phyloP scores from a whole-genome alignment of 2,888 invertebrate genomes.

The Campoplex capitator region DNA sequence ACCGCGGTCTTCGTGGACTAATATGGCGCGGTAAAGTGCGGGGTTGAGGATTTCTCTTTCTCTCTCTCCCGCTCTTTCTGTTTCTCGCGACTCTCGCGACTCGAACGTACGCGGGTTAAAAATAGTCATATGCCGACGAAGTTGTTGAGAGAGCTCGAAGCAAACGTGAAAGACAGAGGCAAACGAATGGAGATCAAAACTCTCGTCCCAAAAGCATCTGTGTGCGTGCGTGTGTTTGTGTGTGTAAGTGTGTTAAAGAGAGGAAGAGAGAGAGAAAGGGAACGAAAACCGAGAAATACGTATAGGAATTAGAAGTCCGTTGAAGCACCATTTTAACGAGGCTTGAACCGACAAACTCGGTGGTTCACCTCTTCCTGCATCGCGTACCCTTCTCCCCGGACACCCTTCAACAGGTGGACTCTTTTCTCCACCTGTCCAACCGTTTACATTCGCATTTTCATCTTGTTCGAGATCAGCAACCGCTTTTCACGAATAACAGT shows the following conservation, averaged over 20 bases:
- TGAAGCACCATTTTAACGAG: slow-evolving; percentile 67
- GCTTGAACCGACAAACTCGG: slow-evolving; percentile 54
- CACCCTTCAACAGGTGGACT: slow-evolving; percentile 71
- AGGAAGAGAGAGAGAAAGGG: slow-evolving; percentile 39
- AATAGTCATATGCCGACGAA: slow-evolving; percentile 82
- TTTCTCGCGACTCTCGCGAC: slow-evolving; percentile 73
- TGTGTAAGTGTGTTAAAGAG: slow-evolving; percentile 17
- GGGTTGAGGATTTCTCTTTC: slow-evolving; percentile 79
- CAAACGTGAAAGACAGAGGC: slow-evolving; percentile 56
- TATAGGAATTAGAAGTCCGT: slow-evolving; percentile 59
- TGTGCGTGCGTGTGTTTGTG: not conserved
- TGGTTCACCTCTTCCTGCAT: slow-evolving; percentile 55
- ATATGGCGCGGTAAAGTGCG: slow-evolving; percentile 83
- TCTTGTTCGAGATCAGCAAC: slow-evolving; percentile 17
- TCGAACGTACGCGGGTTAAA: slow-evolving; percentile 79
- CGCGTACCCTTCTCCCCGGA: slow-evolving; percentile 44
- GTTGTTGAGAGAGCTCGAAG: slow-evolving; percentile 71
- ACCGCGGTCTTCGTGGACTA: slow-evolving; percentile 82
- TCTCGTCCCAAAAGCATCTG: slow-evolving; percentile 7
- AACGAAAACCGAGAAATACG: slow-evolving; percentile 36
- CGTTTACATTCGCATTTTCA: slow-evolving; percentile 29
- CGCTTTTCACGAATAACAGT: not conserved
- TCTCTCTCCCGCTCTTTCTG: slow-evolving; percentile 67
- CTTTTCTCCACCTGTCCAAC: slow-evolving; percentile 51
- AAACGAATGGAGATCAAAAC: slow-evolving; percentile 49